Base-by-base conservation (phyloP, 1,140 invertebrate genomes). In the Drosophila fuyamai region DNA sequence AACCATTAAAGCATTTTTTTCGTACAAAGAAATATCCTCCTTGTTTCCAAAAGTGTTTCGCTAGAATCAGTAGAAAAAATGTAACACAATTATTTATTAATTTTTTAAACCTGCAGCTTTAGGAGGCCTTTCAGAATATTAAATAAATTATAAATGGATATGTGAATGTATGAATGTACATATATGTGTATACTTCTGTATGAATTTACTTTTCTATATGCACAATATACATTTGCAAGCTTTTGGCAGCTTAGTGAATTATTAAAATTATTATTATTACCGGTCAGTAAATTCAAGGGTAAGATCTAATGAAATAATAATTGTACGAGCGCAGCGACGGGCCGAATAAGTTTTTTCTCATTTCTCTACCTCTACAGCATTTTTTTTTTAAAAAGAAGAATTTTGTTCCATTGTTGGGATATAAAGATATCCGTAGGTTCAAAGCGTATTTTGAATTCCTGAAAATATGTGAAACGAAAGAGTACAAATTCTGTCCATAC, bases 381-480 rank as follows among this genome's bases (percentile, higher is more conserved):
- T 6, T 32, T 32, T 7, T 6, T 32, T 32, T 7, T 32, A 32
- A 6, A 32, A 32, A 32, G 7, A 32, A 32, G 29, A 32, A 32
- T 32, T 32, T 32, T 32, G 7, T 32, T 32, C 7, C 2, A 7
- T 32, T 8, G 6, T 1, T 32, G 8, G 29, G 29, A 32, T 32
- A 32, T 7, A 32, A 0, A 32, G 8, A 8, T 44, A 44, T 14
- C 40, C n/a, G n/a, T 41, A 7, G 16, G 16, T 2, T 5, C 23
- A 48, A 48, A 29, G 47, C 23, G 47, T 48, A 48, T 32, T 48
- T n/a, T 8, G 23, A n/a, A 51, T 51, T 51, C n/a, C 48, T 35
- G n/a, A 51, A 51, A 9, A 5, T 14, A 9, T 16, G 3, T 35
- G 29, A 8, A 35, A 35, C 8, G 14, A n/a, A 13, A 16, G 29